Evolutionary conservation across 2,888 invertebrate species (phyloP), one percentile per base, ranked within the genome.

Genomic region (Tipula helvola): DNA sequence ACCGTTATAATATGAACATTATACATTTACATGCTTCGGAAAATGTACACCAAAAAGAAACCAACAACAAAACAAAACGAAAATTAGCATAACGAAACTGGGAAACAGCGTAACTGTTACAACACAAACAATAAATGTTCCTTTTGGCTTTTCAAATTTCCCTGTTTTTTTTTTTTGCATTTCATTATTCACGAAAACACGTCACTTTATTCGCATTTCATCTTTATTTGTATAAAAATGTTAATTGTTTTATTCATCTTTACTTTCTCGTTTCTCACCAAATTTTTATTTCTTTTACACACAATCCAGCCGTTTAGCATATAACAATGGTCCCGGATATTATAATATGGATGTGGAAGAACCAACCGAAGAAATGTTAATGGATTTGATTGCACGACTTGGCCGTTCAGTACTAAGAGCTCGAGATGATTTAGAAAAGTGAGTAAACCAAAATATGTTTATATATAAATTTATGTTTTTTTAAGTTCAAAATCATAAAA

Each of bases 341-440:
- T 84, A 39, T 88, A 93, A 93, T 87, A 93, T 93, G 88, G 94
- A 94, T 44, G 92, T 93, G 88, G 94, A 94, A 87, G 95, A 95
- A 89, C 95, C 95, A 0, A 96, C 96, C 0, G 96, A 96, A 91
- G 95, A 96, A 87, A 94, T 96, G 88, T 91, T 92, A 87, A 91
- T 96, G 92, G 95, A 96, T 89, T 93, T 96, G 91, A 92, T 96
- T 90, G 94, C 94, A 89, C 94, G 95, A 90, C 93, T 97, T 89
- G 94, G 95, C 88, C 95, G 95, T 91, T 94, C 95, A 89, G 93
- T 96, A 88, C 93, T 96, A 89, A 94, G 95, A 88, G 95, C 96
- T 90, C 94, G 95, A 90, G 95, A 96, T 91, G 96, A 96, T 91
- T 93, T 96, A 91, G 96, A 96, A 91, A 95, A 94, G 96, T 96